Evolutionary conservation across 2,797 vertebrate species (phyloP), one percentile per base, ranked within the genome.

Genomic region (Aulostomus chinensis): DNA sequence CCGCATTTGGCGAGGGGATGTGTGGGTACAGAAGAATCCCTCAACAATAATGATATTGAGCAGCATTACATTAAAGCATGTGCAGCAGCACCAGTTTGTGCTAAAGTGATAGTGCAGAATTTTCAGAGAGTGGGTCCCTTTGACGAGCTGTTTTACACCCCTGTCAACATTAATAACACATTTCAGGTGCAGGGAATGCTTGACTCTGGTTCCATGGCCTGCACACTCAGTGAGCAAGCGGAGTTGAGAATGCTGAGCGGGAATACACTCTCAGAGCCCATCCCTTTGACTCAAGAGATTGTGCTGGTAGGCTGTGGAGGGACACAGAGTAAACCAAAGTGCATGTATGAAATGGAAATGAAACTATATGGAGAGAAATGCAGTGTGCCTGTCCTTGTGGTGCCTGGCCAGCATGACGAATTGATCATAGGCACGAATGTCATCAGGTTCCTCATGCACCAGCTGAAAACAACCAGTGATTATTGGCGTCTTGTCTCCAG

Each of bases 131-230:
- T n/a, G n/a, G n/a, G n/a, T n/a, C n/a, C 47, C 9, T 68, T 57
- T 24, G 20, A 39, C 41, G 52, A 59, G 20, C 2, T 55, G 25
- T 67, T 67, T n/a, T 67, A 50, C 35, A 35, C 54, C 11, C 30
- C 50, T 39, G 51, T 51, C 38, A 61, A n/a, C n/a, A n/a, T n/a
- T n/a, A n/a, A 61, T 15, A 5, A 55, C 32, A 43, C 14, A 6
- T 37, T 61, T 9, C 43, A 51, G 34, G 21, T 63, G 4, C 18
- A 43, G 29, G 66, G 54, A 11, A 54, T 58, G 59, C 31, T 54
- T 7, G 59, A 58, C 25, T 53, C 46, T 15, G 52, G 58, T 9
- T 61, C 57, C 17, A 55, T 60, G 50, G 64, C 57, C 25, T 59
- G 56, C 18, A 50, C 22, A 2, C 38, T 47, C 29, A 68, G 46